phyloP scores from a whole-genome alignment of 2,797 vertebrate species.

The Notoglanidium macrostoma region DNA sequence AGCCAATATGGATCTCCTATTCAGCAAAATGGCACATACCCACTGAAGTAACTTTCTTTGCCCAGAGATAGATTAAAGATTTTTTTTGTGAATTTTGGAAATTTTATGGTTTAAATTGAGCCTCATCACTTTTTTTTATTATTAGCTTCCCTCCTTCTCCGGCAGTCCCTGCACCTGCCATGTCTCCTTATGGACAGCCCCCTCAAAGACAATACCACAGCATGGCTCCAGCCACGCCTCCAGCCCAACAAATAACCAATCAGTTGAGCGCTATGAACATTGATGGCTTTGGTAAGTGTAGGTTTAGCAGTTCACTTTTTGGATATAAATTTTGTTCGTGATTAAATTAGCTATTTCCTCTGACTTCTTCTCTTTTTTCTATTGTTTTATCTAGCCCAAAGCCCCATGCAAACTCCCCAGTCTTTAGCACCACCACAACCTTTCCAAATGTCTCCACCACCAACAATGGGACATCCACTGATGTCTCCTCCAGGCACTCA shows the following conservation, averaged over 20 bases:
- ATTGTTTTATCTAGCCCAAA: constrained; percentile 69
- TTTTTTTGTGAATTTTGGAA: not conserved
- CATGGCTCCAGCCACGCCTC: constrained; percentile 67
- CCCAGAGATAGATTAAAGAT: not conserved
- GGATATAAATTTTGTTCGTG: not conserved
- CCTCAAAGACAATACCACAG: constrained; percentile 72
- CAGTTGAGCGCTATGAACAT: constrained; percentile 88
- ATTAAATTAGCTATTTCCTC: not conserved
- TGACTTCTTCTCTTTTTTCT: not conserved
- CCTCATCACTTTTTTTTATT: not conserved
- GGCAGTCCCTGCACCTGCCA: constrained; percentile 61
- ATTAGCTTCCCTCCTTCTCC: constrained; percentile 77
- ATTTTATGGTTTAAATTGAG: not conserved
- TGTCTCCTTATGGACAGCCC: constrained; percentile 71
- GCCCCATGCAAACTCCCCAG: constrained; percentile 61
- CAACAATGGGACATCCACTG: constrained; percentile 66
- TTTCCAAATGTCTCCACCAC: constrained; percentile 70
- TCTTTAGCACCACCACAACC: constrained; percentile 65
- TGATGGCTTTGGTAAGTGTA: constrained; percentile 80
- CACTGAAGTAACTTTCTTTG: constrained; percentile 50
- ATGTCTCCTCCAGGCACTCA: constrained; percentile 74
- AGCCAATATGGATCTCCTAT: constrained; percentile 74
- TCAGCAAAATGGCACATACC: constrained; percentile 78
- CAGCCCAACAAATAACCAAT: constrained; percentile 79
- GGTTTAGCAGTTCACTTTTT: not conserved